Evolutionary conservation across 2,797 vertebrate genomes (phyloP).

Genomic region (Caiman crocodilus): DNA sequence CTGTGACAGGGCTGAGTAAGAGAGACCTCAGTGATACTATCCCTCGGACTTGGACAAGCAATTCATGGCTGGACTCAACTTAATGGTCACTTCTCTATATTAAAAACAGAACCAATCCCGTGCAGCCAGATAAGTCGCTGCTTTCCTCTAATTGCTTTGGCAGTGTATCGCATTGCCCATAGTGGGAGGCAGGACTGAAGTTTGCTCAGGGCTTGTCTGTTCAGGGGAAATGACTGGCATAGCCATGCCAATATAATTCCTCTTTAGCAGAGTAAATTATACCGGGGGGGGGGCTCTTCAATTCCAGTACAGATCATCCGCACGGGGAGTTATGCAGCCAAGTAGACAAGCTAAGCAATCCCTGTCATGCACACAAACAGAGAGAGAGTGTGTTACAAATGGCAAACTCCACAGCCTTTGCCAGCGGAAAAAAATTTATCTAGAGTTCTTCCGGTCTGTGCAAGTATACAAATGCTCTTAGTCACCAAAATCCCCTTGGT

Average conservation of each 20-base stretch:
- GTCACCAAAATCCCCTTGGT: background rate
- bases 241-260: background rate
- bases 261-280: no score
- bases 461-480: background rate
- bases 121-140: fast-evolving
- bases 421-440: background rate
- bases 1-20: background rate
- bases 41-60: background rate
- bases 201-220: background rate
- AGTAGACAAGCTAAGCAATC: background rate
- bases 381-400: background rate
- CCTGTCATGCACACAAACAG: background rate
- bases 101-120: fast-evolving
- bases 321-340: background rate
- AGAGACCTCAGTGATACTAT: no score
- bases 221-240: background rate
- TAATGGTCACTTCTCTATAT: background rate
- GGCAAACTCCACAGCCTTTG: background rate
- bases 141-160: background rate
- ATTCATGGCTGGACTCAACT: background rate
- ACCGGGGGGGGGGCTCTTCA: background rate
- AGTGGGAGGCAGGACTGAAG: background rate
- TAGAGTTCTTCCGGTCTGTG: background rate
- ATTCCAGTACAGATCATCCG: background rate
- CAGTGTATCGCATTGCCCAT: background rate